Evolutionary conservation across 2,113 vertebrate species (phyloP), one percentile per base, ranked within the genome.

Genomic region (Lamprologus lemairii): DNA sequence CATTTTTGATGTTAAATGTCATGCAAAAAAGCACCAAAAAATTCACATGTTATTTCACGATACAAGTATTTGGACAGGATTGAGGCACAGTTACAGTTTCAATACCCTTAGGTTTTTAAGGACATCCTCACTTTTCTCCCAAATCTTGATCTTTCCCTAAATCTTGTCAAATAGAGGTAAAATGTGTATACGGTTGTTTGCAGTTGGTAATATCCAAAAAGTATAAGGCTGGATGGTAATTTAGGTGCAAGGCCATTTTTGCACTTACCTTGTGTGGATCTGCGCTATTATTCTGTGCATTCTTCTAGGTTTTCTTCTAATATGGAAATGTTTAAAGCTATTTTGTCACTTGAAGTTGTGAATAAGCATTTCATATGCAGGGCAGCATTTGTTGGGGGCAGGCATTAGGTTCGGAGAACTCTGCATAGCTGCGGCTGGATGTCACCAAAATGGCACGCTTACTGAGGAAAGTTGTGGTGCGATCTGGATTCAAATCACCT

Each of bases 401-500:
- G 57, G 7, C 81, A 14, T 60, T 86, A 13, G 23, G 47, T 85
- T 28, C 3, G 17, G 58, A 84, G 79, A 60, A 33, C 33, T 81
- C 53, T 53, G 86, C 80, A 57, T n/a, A 40, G 78, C 82, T 26
- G 80, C 79, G 84, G 90, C 88, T 71, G 86, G 85, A 55, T 91
- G 89, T 58, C 86, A 88, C 92, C 82, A 83, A 73, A 86, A 92
- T 94, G 90, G 84, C 89, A 87, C 3, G 79, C 71, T 84, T 86
- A 93, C 90, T 94, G 85, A 91, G 92, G 87, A 92, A 93, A 88
- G 73, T 35, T 91, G 90, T 65, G 85, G 89, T 75, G 86, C 53
- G 19, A 86, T 94, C 89, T 91, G 92, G 87, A 95, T 82, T 89
- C 83, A 45, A 79, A 95, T 89, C 90, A 81, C 86, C 85, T 92